Evolutionary conservation across 2,797 vertebrate genomes (phyloP).

Genomic region (Peromyscus aztecus): DNA sequence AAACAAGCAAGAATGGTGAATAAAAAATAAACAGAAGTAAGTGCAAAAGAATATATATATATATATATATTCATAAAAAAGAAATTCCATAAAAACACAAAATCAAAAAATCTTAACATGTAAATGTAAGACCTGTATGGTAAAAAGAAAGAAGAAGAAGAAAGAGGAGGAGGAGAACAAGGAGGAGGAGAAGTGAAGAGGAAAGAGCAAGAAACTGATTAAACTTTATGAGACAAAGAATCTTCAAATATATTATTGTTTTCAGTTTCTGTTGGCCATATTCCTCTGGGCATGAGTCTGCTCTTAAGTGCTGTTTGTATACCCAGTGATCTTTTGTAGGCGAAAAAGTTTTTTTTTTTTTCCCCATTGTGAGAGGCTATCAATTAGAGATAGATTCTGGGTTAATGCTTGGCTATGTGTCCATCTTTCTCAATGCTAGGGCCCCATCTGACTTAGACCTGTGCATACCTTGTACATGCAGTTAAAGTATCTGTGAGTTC

Average conservation of each 20-base stretch:
- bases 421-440: background rate
- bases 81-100: background rate
- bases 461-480: background rate
- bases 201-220: background rate
- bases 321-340: background rate
- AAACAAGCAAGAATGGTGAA: rapidly evolving
- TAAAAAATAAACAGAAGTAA: background rate
- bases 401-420: background rate
- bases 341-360: background rate
- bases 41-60: background rate
- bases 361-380: background rate
- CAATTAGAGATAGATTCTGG: background rate
- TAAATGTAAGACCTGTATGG: background rate
- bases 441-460: background rate
- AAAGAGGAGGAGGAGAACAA: background rate
- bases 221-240: background rate
- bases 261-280: background rate
- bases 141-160: no score
- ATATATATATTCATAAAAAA: background rate
- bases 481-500: background rate
- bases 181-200: background rate
- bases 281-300: background rate
- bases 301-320: background rate
- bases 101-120: background rate
- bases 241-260: background rate